Percentiles rank a stretch among this genome's conserved stretches.
phyloP scores from a whole-genome alignment of 2,888 invertebrate species.

The Abscondita cerata region DNA sequence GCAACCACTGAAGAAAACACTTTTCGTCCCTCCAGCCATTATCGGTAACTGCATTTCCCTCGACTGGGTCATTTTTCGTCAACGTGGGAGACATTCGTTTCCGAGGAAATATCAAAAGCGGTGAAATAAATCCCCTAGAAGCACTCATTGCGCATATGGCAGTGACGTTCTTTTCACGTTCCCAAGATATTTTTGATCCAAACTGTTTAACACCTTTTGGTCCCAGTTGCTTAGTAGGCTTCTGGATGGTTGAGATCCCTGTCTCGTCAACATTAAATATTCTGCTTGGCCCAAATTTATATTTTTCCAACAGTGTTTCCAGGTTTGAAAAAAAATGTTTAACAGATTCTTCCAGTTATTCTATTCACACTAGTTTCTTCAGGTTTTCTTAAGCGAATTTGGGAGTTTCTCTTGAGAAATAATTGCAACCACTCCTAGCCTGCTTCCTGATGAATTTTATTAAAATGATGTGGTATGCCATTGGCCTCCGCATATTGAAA shows the following conservation, averaged over 20 bases:
- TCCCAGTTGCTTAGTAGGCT: too few relatives aligned
- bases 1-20: not conserved
- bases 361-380: not conserved
- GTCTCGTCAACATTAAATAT: constrained; percentile 1
- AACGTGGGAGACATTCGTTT: constrained; percentile 2
- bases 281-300: not conserved
- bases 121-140: not conserved
- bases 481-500: not conserved
- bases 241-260: not conserved
- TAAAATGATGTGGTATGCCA: not conserved
- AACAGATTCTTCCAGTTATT: not conserved
- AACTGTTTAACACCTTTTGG: too few relatives aligned
- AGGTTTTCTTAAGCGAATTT: not conserved
- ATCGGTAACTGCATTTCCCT: constrained; percentile 2
- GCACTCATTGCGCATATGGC: constrained; percentile 5
- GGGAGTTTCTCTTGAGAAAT: not conserved
- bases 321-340: not conserved
- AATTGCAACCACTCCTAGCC: not conserved
- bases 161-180: constrained; percentile 2
- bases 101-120: not conserved
- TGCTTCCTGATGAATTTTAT: not conserved
- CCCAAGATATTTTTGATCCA: not conserved
- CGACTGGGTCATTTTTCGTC: not conserved
- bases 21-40: not conserved
- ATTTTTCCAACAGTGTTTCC: not conserved